Conservation (phyloP, 2,888 invertebrate genomes). For the Ophraella communa region DNA sequence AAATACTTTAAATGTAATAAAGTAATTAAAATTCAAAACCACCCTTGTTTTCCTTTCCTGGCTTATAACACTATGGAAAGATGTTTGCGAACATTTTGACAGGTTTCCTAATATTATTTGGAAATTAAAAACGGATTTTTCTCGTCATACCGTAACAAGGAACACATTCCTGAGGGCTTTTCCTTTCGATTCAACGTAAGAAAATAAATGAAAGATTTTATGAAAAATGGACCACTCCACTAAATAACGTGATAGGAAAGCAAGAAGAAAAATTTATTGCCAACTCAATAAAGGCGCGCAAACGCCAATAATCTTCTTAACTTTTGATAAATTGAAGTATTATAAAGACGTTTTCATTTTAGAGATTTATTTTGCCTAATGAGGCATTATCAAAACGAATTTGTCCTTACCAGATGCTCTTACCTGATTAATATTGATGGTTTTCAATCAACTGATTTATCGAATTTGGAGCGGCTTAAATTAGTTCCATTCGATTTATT, state of each 20-base stretch:
- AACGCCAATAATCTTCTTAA: constrained; percentile 28
- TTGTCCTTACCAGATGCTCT: constrained; percentile 31
- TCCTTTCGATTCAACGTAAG: not conserved
- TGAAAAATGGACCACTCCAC: constrained; percentile 24
- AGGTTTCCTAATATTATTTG: not conserved
- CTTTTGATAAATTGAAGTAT: constrained; percentile 38
- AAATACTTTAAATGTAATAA: too few species aligned
- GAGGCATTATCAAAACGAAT: constrained; percentile 42
- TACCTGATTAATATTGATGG: constrained; percentile 34
- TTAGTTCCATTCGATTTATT: constrained; percentile 5
- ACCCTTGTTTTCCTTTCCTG: too few species aligned
- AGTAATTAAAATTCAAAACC: too few species aligned
- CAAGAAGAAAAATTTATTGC: constrained; percentile 28
- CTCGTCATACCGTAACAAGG: constrained; percentile 1
- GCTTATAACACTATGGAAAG: too few species aligned
- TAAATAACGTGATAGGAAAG: constrained; percentile 29
- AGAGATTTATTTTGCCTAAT: constrained; percentile 42
- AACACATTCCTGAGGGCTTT: constrained; percentile 13
- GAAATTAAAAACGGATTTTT: constrained; percentile 1
- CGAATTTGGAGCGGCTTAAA: constrained; percentile 16
- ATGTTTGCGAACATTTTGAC: not conserved
- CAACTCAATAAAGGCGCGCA: constrained; percentile 25
- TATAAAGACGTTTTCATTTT: constrained; percentile 43
- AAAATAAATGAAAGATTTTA: constrained; percentile 24
- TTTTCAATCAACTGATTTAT: constrained; percentile 28